Evolutionary conservation across 1,140 invertebrate genomes (phyloP), one percentile per base, ranked within the genome.

Genomic region (Formica exsecta): DNA sequence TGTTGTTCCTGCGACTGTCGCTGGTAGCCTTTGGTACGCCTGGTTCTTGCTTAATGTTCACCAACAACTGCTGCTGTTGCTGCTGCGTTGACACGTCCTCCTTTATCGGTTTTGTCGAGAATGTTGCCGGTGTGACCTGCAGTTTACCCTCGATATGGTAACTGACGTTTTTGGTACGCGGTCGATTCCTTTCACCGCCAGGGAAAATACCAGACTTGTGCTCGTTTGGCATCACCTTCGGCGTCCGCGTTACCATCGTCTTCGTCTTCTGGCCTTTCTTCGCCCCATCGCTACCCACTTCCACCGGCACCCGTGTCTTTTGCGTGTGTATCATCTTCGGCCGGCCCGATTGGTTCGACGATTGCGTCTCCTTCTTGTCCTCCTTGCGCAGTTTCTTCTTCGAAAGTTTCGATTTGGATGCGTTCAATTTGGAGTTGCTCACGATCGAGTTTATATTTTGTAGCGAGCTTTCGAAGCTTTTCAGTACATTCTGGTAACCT

Each of bases 301-400:
- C 96, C 2, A 96, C 95, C 2, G 96, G 93, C 3, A 96, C 95
- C 71, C 96, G 94, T 2, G 96, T 96, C 89, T 97, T 97, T 92
- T 97, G 96, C 0, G 97, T 97, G 87, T 97, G 97, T 86, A 97
- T 97, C 97, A 97, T 97, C 88, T 97, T 96, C 0, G 97, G 97
- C 59, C 97, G 93, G 2, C 95, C 95, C 0, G 95, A 94, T 3
- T 95, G 88, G 57, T 80, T 79, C 11, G 93, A 71, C 89, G 93
- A 59, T 89, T 94, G 86, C 29, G 92, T 88, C 83, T 94, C 91
- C 25, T 95, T 95, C 84, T 96, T 94, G 61, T 95, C 92, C 6
- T 95, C 93, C 68, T 95, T 93, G 22, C 92, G 93, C 2, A 92
- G 59, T 44, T 93, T 93, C 62, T 94, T 95, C 48, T 95, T 95